phyloP scores from a whole-genome alignment of 1,140 invertebrate species.

The Antheraea pernyi region DNA sequence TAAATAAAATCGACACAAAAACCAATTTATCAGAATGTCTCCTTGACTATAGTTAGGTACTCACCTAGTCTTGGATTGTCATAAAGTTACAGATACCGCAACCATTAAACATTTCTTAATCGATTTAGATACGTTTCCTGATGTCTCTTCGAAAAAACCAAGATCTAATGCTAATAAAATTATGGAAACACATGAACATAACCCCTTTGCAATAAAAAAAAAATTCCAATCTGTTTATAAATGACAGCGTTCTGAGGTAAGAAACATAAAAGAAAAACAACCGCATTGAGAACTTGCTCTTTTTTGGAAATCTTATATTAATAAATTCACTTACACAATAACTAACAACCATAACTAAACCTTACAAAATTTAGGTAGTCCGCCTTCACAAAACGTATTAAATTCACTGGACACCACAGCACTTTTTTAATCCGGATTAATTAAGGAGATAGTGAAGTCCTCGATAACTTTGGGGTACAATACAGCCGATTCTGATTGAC shows the following conservation, averaged over 20 bases:
- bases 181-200: too few species aligned
- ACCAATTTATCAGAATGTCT: too few species aligned
- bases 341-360: background rate
- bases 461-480: constrained; percentile 58
- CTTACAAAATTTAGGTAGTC: constrained; percentile 8
- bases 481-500: constrained; percentile 45
- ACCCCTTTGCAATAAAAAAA: too few species aligned
- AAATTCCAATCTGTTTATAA: too few species aligned
- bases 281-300: background rate
- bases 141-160: too few species aligned
- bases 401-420: background rate
- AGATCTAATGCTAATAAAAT: too few species aligned
- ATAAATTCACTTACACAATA: background rate
- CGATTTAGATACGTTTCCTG: too few species aligned
- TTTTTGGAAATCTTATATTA: background rate
- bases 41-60: too few species aligned
- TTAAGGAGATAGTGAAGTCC: constrained; percentile 42
- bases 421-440: background rate
- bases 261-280: background rate
- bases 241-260: background rate
- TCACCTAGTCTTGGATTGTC: too few species aligned
- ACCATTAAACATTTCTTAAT: too few species aligned
- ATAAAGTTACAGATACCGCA: too few species aligned
- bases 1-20: too few species aligned
- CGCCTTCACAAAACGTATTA: background rate